Conservation (phyloP, 2,888 invertebrate species). For the Epiblema foenella region DNA sequence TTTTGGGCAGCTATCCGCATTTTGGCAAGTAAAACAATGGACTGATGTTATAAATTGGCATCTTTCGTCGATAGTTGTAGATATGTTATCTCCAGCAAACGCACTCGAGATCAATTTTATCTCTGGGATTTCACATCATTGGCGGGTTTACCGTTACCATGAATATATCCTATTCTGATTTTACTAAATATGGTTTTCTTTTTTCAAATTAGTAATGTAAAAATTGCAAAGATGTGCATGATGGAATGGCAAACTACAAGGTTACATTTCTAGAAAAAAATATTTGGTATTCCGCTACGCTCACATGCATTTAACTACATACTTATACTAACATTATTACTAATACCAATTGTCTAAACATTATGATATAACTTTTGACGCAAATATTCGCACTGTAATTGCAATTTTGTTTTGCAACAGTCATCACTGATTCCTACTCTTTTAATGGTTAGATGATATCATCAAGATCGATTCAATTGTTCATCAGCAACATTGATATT, state of each 20-base stretch:
- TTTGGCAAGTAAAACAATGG: conserved; percentile 50
- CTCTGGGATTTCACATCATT: conserved; percentile 1
- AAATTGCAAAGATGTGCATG: no score
- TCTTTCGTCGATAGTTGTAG: conserved; percentile 24
- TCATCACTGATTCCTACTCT: conserved; percentile 1
- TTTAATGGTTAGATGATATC: conserved; percentile 19
- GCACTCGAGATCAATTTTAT: conserved; percentile 34
- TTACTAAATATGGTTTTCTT: no score
- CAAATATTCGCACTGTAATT: conserved; percentile 9
- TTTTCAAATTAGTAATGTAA: no score
- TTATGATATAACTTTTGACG: not conserved
- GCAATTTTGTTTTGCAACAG: conserved; percentile 10
- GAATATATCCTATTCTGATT: no score
- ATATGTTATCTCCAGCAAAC: conserved; percentile 32
- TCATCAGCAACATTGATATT: conserved; percentile 14
- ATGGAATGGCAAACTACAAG: no score
- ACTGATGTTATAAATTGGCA: conserved; percentile 51
- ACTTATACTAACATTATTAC: no score
- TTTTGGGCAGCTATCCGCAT: conserved; percentile 53
- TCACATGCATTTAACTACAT: no score
- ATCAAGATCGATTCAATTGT: conserved; percentile 23
- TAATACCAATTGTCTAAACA: not conserved
- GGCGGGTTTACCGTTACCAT: not conserved
- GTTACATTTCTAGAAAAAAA: no score
- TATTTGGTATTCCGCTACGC: no score